Evolutionary conservation across 2,888 invertebrate genomes (phyloP), one percentile per base, ranked within the genome.

Genomic region (Trimorus sp.): DNA sequence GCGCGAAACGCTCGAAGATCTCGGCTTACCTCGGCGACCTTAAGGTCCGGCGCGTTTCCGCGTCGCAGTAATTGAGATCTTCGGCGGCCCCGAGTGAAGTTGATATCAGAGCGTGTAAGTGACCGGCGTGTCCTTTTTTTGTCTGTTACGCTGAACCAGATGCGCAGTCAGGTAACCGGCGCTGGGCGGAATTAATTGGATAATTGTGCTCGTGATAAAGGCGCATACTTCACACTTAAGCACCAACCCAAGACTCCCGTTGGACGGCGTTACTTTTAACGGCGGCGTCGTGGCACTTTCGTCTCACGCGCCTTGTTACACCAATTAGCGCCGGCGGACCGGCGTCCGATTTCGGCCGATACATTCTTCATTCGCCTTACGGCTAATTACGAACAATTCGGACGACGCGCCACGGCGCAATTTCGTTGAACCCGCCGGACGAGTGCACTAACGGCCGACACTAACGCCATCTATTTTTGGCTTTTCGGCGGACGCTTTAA

Each of bases 91-190:
- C 59, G 51, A 79, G 63, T 65, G 15, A 59, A 65, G 49, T 70
- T 62, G 51, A 71, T 49, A 66, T 54, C 85, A 85, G 85, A 85
- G 76, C 85, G 77, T 85, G 82, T 83, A 85, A 88, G 87, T 88
- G 85, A 86, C 85, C 87, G 88, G 85, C 86, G 84, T 89, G 83
- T 90, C 85, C 89, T 90, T 85, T 90, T n/a, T 87, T 89, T 91
- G 88, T 90, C 87, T 89, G 89, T 90, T 90, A 89, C 88, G 89
- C 91, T 90, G 86, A 89, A 90, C 90, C 89, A 91, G 91, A 91
- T 88, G 90, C 88, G 88, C 91, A 91, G 89, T 91, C 91, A 91
- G 91, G 91, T 91, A 91, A 91, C 82, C 79, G 80, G 77, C 70
- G 75, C 73, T 82, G 68, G 65, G 51, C 82, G 70, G 60, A 79